Base-by-base conservation (phyloP, 2,797 vertebrate genomes). In the Scolopax rusticola region DNA sequence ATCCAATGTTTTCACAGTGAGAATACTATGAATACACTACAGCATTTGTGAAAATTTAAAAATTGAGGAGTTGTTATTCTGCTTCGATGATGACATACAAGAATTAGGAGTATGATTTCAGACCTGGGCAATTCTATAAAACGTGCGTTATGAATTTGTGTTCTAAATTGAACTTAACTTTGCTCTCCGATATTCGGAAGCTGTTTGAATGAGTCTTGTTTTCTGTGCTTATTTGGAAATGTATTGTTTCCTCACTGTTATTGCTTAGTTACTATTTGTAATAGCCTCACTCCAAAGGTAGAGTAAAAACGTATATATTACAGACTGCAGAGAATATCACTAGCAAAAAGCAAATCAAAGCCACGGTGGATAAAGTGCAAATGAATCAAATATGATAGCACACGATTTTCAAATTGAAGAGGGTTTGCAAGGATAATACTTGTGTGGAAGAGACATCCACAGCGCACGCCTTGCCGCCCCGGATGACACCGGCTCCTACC, bases 401-500 rank as follows among this genome's bases (percentile, higher is more conserved):
- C 11, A 9, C 3, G 11, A 4, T 14, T 69, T 45, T 12, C 40
- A 11, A 14, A 4, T 1, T 2, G 27, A 24, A 19, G 41, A 16
- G 13, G 2, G 2, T 15, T 8, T 13, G 38, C 50, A 56, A 40
- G 28, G 27, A 7, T 1, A 2, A 7, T 1, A 2, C 4, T 13
- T 2, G 23, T 1, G 40, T 5, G 65, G 19, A 2, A 15, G 45
- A 60, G 53, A 4, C 83, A 17, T 1, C 38, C 4, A 7, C 6
- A 50, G 16, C 84, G 3, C 11, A 36, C n/a, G 38, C 4, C 47
- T 11, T 8, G 50, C n/a, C 41, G 3, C 28, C 63, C 38, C 30
- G 2, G 43, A 0, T 1, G 48, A 9, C 80, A 17, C 38, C 0
- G 36, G 32, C 1, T 40, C 40, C 51, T 2, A 0, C 45, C 1